Base-by-base conservation (phyloP, 2,113 vertebrate species). In the Reinhardtius hippoglossoides region DNA sequence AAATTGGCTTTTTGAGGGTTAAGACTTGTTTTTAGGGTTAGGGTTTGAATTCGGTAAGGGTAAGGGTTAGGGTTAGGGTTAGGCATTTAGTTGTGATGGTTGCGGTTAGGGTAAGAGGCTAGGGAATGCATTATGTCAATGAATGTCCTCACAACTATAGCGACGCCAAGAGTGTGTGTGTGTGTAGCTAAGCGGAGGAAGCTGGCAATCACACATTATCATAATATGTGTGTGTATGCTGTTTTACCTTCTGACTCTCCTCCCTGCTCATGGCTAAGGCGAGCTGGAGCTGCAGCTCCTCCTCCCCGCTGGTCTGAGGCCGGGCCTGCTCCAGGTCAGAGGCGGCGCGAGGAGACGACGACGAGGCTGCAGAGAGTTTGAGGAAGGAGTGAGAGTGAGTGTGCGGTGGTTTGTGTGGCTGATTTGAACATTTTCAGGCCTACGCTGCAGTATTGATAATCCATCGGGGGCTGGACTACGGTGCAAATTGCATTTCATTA, bases 211-310 rank as follows among this genome's bases (percentile, higher is more conserved):
- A 40, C 14, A 42, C 14, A 52, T 56, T 57, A 48, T 70, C 61
- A 63, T 55, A 9, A 9, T 37, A 0, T 50, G 42, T 63, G 58
- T 50, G 42, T 63, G 14, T 26, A 16, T 57, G 46, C 73, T 46
- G 44, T 62, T 52, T 71, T 70, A 97, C 97, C 96, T 97, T 98
- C 87, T 97, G 96, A 0, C 95, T 96, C 86, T 97, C 97, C 92
- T 98, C 96, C 0, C 96, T 95, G 89, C 97, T 98, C 97, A 98
- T 98, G 77, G 97, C 97, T 85, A 99, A 83, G 0, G 97, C 97
- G 71, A 98, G 93, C 92, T 98, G 97, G 54, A 98, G 90, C 91
- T 99, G 98, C 24, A 99, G 93, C 83, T 98, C 97, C 88, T 98
- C 98, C 84, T 98, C 97, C 1, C 97, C 98, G 0, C 95, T 96